A percentile compares a stretch with the other conserved stretches of the same genome.
phyloP scores from a whole-genome alignment of 2,797 vertebrate species.

The Rhinogobio ventralis region DNA sequence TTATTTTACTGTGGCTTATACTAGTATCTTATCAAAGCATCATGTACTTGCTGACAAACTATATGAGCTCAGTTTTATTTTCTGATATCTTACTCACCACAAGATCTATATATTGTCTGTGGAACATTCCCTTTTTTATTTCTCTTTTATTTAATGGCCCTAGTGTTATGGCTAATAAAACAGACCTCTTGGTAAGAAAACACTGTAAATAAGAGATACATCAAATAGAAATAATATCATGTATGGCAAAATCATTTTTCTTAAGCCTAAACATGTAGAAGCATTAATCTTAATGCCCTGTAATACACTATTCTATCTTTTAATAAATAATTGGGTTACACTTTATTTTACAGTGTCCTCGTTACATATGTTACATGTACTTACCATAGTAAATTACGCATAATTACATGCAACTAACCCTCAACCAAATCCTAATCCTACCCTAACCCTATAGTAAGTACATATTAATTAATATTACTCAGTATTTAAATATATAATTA shows the following conservation, averaged over 20 bases:
- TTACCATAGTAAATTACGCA: background rate
- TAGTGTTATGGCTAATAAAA: background rate
- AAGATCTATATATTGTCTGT: background rate
- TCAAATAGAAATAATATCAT: background rate
- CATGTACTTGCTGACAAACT: conserved; percentile 1
- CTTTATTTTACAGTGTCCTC: background rate
- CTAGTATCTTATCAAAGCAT: conserved; percentile 46
- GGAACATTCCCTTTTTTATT: background rate
- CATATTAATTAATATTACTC: background rate
- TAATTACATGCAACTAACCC: background rate
- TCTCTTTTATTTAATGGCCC: background rate
- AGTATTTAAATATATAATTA: too few species aligned
- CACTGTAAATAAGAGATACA: background rate
- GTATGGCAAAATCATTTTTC: background rate
- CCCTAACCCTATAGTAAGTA: background rate
- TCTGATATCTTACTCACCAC: conserved; percentile 7
- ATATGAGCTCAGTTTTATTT: conserved; percentile 33
- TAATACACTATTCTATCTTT: background rate
- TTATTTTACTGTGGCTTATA: conserved; percentile 22
- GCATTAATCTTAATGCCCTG: background rate
- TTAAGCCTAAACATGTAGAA: background rate
- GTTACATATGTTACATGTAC: background rate
- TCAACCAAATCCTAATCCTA: background rate
- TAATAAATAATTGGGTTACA: background rate
- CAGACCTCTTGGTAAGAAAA: background rate